Conservation (phyloP, 2,113 vertebrate species). For the Solenodon paradoxus region DNA sequence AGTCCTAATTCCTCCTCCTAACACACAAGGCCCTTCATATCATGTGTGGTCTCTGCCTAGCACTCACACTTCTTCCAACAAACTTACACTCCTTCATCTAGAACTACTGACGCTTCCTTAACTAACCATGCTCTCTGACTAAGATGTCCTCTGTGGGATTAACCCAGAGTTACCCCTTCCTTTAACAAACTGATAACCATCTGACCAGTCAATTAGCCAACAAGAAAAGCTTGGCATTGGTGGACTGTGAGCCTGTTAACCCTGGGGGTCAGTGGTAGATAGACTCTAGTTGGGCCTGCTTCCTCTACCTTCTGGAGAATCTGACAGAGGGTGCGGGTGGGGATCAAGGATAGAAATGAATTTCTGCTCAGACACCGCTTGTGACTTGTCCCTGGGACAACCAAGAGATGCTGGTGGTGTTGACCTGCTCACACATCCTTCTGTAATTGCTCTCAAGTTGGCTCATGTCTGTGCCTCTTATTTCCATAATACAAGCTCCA, state of each 20-base stretch:
- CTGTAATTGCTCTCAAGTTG: background rate
- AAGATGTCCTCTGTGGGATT: background rate
- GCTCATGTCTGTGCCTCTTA: background rate
- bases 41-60: background rate
- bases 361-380: background rate
- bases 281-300: background rate
- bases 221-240: background rate
- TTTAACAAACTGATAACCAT: background rate
- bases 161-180: background rate
- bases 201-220: background rate
- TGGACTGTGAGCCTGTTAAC: background rate
- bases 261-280: background rate
- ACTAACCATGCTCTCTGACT: background rate
- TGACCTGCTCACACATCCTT: background rate
- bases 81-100: accelerated
- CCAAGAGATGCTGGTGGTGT: background rate
- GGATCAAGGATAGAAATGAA: background rate
- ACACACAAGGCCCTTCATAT: background rate
- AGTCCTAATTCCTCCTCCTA: background rate
- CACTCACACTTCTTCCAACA: background rate
- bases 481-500: background rate
- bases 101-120: background rate
- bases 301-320: background rate
- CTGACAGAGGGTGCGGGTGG: background rate
- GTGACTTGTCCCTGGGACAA: background rate